Conservation (phyloP, 2,888 invertebrate species). For the Tipula lateralis region DNA sequence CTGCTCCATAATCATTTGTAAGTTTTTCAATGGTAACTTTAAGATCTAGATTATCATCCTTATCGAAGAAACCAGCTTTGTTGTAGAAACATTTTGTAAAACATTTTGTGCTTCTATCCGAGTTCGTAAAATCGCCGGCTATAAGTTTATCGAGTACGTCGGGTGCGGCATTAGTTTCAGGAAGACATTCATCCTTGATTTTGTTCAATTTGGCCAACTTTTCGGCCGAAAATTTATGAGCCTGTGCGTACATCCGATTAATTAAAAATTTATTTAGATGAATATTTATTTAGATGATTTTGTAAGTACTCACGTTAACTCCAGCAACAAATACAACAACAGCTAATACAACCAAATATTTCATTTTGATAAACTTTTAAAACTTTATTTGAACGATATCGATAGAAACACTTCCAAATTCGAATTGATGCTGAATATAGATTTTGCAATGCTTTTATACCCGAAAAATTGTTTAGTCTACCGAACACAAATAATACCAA, state of each 20-base stretch:
- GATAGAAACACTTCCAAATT: neutral
- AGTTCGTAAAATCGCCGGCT: constrained; percentile 38
- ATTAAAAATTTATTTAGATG: neutral
- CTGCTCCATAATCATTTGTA: constrained; percentile 27
- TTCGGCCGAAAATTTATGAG: constrained; percentile 37
- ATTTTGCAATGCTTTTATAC: neutral
- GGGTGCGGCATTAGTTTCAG: constrained; percentile 38
- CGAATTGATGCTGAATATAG: neutral
- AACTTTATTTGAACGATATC: neutral
- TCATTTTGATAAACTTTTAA: constrained; percentile 31
- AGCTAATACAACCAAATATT: constrained; percentile 30
- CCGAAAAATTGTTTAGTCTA: neutral
- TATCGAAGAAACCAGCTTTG: constrained; percentile 39
- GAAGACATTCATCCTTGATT: constrained; percentile 38
- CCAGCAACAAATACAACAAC: constrained; percentile 28
- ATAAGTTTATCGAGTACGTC: constrained; percentile 39
- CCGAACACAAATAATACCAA: neutral
- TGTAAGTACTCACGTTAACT: constrained; percentile 28
- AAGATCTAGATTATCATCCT: constrained; percentile 40
- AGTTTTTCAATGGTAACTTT: constrained; percentile 34
- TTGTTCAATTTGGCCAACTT: constrained; percentile 39
- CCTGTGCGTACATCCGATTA: neutral
- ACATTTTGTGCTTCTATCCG: constrained; percentile 40
- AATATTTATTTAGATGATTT: neutral
- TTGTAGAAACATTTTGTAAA: constrained; percentile 45